A percentile compares a stretch with the other conserved stretches of the same genome.
These are phyloP conservation scores for Poecilus cupreus DNA, from an alignment of 2,888 invertebrate genomes.

Conservation along the genomic window DNA sequence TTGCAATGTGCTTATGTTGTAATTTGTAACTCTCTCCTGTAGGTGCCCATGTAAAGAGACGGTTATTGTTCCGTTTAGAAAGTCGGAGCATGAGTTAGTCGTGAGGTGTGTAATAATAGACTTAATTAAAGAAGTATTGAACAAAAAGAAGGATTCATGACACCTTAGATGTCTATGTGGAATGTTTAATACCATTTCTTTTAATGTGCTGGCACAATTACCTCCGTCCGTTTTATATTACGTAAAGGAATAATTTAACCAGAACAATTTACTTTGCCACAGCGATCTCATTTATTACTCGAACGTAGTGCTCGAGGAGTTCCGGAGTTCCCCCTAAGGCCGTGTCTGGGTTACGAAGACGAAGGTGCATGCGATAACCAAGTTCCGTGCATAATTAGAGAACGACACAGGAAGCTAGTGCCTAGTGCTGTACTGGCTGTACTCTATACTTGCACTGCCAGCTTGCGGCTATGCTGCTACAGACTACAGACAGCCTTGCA, in stretches of 20 bases:
- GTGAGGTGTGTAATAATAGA: too few species aligned
- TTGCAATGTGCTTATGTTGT: too few species aligned
- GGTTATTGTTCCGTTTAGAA: too few species aligned
- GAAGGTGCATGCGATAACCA: slow-evolving; percentile 53
- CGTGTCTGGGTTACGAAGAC: slow-evolving; percentile 40
- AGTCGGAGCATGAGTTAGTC: too few species aligned
- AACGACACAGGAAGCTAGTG: slow-evolving; percentile 7
- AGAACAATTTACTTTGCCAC: slow-evolving; percentile 41
- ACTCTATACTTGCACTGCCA: background rate
- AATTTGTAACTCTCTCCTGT: too few species aligned
- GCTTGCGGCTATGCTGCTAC: background rate
- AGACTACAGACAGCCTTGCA: background rate
- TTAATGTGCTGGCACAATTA: slow-evolving; percentile 12
- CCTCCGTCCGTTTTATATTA: slow-evolving; percentile 44
- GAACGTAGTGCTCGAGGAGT: slow-evolving; percentile 1
- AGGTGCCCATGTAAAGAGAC: too few species aligned
- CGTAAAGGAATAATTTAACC: slow-evolving; percentile 39
- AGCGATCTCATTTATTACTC: slow-evolving; percentile 46
- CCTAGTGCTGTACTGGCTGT: background rate
- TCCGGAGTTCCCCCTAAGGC: slow-evolving; percentile 41
- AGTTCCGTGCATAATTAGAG: slow-evolving; percentile 53
- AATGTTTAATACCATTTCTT: slow-evolving; percentile 2
- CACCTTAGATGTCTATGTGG: too few species aligned
- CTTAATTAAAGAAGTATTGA: background rate
- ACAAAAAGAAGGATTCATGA: background rate